Conservation (phyloP, 2,797 vertebrate genomes). For the Spinus pinus region DNA sequence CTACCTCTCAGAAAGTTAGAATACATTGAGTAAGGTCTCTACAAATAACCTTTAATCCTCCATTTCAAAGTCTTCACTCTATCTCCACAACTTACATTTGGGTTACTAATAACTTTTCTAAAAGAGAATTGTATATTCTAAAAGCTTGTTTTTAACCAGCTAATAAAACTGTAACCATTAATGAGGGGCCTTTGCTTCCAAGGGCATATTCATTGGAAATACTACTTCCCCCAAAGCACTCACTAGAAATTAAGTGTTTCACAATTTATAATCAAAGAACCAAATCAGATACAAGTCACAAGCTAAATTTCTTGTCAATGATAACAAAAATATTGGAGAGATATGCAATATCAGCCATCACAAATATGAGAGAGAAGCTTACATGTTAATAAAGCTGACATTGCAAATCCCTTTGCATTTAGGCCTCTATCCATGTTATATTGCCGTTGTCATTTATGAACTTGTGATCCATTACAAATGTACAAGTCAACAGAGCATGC, state of each 20-base stretch:
- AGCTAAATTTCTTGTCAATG: background rate
- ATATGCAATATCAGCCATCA: background rate
- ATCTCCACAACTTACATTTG: background rate
- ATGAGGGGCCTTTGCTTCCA: background rate
- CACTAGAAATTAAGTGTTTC: background rate
- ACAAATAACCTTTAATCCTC: constrained; percentile 44
- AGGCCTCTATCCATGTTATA: background rate
- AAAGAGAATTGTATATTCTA: background rate
- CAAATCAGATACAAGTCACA: background rate
- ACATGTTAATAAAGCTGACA: constrained; percentile 6
- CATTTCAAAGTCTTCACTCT: constrained; percentile 3
- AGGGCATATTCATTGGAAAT: background rate
- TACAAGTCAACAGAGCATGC: background rate
- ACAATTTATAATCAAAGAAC: background rate
- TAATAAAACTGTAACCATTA: background rate
- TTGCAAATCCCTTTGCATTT: background rate
- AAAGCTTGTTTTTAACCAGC: background rate
- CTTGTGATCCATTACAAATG: background rate
- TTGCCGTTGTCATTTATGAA: background rate
- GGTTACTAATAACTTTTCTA: background rate
- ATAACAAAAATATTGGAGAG: background rate
- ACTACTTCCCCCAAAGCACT: background rate
- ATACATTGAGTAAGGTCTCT: background rate
- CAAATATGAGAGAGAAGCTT: background rate
- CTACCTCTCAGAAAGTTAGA: background rate